phyloP scores from a whole-genome alignment of 2,113 vertebrate genomes.

The Corythaixoides concolor region DNA sequence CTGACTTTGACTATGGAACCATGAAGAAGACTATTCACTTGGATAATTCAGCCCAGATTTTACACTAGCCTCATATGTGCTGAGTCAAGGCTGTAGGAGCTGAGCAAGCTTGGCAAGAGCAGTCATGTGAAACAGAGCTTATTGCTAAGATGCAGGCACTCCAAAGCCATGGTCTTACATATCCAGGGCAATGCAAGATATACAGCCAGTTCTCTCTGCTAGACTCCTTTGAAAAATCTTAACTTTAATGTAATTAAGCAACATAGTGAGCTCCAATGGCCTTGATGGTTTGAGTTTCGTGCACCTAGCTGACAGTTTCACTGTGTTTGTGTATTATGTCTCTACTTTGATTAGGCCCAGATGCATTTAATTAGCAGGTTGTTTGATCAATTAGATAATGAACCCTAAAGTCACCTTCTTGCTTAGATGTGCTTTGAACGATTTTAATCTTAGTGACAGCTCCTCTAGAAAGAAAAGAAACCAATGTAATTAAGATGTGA shows the following conservation, averaged over 20 bases:
- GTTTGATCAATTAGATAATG: constrained; percentile 73
- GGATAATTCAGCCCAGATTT: background rate
- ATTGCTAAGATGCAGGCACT: background rate
- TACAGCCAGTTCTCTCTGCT: background rate
- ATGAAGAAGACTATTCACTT: background rate
- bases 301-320: constrained; percentile 24
- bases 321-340: constrained; percentile 47
- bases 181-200: background rate
- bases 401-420: constrained; percentile 73
- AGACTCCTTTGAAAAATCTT: background rate
- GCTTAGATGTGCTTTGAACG: constrained; percentile 64
- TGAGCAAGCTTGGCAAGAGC: background rate
- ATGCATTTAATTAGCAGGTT: constrained; percentile 75
- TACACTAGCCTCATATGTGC: background rate
- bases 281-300: background rate
- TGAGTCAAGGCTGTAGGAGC: background rate
- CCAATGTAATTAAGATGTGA: constrained; percentile 48
- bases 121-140: background rate
- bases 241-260: constrained; percentile 41
- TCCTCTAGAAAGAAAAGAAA: background rate
- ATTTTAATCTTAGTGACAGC: constrained; percentile 48
- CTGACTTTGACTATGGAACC: background rate
- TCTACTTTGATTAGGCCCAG: constrained; percentile 70
- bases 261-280: background rate
- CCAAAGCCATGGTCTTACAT: background rate